Conservation (phyloP, 2,888 invertebrate species). For the Nasonia oneida region DNA sequence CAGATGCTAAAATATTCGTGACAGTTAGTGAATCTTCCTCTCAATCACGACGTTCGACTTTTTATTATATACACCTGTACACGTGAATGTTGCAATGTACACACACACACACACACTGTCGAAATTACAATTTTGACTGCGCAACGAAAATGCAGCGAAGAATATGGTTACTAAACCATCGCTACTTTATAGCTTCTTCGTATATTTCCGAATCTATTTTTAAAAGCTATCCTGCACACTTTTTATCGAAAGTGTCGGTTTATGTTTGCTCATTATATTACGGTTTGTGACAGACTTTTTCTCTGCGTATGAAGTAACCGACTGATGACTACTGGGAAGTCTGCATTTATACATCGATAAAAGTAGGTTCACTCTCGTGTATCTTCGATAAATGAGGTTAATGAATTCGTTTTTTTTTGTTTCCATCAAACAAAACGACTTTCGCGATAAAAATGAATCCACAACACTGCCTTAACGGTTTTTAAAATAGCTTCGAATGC, state of each 20-base stretch:
- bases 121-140: neutral
- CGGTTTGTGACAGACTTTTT: neutral
- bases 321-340: neutral
- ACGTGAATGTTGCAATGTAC: neutral
- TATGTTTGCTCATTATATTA: neutral
- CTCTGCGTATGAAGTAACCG: neutral
- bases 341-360: neutral
- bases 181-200: neutral
- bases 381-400: slow-evolving; percentile 2
- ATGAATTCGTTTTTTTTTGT: neutral
- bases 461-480: neutral
- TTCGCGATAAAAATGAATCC: neutral
- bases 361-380: neutral
- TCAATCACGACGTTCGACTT: neutral
- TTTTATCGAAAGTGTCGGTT: too few species aligned
- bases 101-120: neutral
- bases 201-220: neutral
- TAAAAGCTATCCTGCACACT: too few species aligned
- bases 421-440: neutral
- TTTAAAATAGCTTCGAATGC: neutral
- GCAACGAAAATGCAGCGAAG: neutral
- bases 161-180: neutral
- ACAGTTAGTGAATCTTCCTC: neutral
- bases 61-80: neutral
- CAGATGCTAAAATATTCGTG: neutral